A percentile compares a stretch with the other conserved stretches of the same genome.
Evolutionary conservation across 1,140 invertebrate genomes (phyloP).

Genomic region (Sesamia nonagrioides): DNA sequence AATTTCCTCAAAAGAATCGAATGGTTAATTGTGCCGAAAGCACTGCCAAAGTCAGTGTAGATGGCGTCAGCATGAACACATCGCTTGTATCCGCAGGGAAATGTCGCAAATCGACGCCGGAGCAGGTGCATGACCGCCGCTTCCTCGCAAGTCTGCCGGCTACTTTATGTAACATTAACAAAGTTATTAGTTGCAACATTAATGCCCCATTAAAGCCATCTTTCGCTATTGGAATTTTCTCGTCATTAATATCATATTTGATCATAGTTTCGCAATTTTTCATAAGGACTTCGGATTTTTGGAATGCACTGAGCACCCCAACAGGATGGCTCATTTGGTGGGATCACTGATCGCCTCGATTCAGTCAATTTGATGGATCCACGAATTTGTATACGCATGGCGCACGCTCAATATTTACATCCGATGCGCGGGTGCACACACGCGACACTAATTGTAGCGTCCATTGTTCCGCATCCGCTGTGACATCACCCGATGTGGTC

Average conservation of each 20-base stretch:
- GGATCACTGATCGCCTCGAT: constrained; percentile 1
- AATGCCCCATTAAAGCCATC: background rate
- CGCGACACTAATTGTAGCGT: constrained; percentile 61
- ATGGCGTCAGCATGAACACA: no score
- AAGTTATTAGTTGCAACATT: background rate
- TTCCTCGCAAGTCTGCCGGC: background rate
- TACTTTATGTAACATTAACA: background rate
- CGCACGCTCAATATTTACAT: constrained; percentile 11
- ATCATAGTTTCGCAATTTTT: background rate
- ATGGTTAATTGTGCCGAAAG: no score
- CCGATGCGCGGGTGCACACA: constrained; percentile 21
- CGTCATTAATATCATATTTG: background rate
- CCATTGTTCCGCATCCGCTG: constrained; percentile 70
- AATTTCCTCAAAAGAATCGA: no score
- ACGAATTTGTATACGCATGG: background rate
- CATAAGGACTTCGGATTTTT: background rate
- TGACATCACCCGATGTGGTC: constrained; percentile 65
- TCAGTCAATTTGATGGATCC: constrained; percentile 3
- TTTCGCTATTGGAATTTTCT: background rate
- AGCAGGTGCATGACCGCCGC: background rate
- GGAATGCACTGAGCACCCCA: no score
- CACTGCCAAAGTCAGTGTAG: no score
- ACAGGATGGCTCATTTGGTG: background rate
- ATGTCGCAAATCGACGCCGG: constrained; percentile 39
- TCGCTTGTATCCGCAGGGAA: constrained; percentile 12